Base-by-base conservation (phyloP, 35 echinoderm and acorn worm species). In the Chiridota heheva region DNA sequence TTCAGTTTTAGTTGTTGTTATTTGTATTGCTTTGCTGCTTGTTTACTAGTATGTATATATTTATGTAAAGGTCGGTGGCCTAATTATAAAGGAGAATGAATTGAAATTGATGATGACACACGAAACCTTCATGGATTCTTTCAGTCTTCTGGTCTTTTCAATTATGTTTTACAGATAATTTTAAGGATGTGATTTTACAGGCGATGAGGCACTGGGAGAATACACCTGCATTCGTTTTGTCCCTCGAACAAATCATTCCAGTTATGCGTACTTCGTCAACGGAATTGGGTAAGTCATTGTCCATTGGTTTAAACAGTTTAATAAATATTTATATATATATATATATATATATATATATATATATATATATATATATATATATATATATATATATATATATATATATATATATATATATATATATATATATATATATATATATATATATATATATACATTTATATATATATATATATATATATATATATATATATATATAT, bases 201-300 rank as follows among this genome's bases (percentile, higher is more conserved):
- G 58, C 83, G n/a, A 92, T 92, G 77, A 26, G 47, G 32, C 75
- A 86, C 17, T 92, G 84, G 83, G 84, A 87, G 76, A 59, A 86
- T 67, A 92, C 58, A 92, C 90, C 1, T 92, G 90, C 45, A 43
- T 92, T 0, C 44, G 67, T n/a, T 92, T 92, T 38, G 30, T 86
- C 37, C 82, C 90, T 18, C 43, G 83, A 36, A 81, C 56, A 40
- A 81, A 86, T 28, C 74, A 92, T 34, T 66, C 58, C 12, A 70
- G 60, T 60, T 86, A 92, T 60, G 69, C 79, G 26, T 27, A 68
- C 18, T 76, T 92, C 60, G 35, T 62, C 28, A 27, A 20, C 24
- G 43, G 76, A 20, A 43, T 58, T 1, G 82, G 90, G 90, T 92
- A 62, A 29, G 76, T 81, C 20, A 36, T 31, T 16, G 26, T n/a